Evolutionary conservation across 1,140 invertebrate species (phyloP).

Genomic region (Magallana gigas): DNA sequence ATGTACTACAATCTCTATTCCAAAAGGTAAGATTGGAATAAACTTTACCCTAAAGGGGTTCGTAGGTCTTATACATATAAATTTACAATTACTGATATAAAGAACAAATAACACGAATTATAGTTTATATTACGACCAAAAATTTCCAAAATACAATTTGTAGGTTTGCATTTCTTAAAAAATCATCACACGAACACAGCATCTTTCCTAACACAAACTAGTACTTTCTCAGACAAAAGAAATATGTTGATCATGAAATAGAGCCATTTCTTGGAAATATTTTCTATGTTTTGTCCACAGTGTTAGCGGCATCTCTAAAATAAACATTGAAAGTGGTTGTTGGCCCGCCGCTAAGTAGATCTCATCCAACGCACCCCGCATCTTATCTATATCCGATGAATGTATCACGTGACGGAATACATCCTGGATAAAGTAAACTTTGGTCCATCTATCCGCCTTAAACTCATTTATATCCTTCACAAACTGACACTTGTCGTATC

Average conservation of each 20-base stretch:
- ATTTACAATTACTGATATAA: no score
- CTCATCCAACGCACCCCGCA: not conserved
- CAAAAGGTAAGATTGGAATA: no score
- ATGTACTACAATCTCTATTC: no score
- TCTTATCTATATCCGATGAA: not conserved
- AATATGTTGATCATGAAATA: not conserved
- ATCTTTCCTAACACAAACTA: no score
- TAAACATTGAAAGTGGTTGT: not conserved
- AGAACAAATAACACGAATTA: no score
- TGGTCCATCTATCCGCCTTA: not conserved
- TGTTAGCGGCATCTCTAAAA: not conserved
- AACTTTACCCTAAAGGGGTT: no score
- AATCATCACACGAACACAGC: no score
- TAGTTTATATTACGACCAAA: no score
- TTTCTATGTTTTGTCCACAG: not conserved
- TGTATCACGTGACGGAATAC: not conserved
- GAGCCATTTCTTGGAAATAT: not conserved
- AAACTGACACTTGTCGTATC: slow-evolving; percentile 13
- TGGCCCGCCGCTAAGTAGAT: not conserved
- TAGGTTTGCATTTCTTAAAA: no score
- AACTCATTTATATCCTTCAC: not conserved
- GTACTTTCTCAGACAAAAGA: not conserved
- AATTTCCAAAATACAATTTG: no score
- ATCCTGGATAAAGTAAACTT: not conserved
- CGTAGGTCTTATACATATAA: no score